These are phyloP conservation scores for Sinella curviseta DNA, from an alignment of 1,140 invertebrate species.

Conservation along the genomic window DNA sequence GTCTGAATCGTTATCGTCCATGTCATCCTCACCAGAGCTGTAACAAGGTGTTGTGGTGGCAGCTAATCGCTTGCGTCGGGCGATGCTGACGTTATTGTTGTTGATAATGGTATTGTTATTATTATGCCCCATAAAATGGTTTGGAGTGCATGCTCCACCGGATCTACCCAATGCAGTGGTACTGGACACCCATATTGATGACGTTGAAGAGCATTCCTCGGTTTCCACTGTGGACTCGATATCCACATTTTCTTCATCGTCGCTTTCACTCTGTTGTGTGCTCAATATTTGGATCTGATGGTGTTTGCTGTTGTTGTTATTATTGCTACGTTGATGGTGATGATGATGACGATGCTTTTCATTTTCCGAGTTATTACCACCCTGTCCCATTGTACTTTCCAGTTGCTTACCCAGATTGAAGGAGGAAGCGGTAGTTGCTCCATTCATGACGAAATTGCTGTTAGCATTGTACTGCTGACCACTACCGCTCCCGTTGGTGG, in stretches of 20 bases:
- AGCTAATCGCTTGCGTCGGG: neutral
- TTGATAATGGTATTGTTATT: neutral
- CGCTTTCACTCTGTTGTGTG: constrained; percentile 38
- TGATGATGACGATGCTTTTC: neutral
- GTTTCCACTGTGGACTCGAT: constrained; percentile 65
- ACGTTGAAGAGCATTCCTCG: constrained; percentile 14
- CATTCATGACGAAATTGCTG: too few relatives aligned
- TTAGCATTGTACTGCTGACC: too few relatives aligned
- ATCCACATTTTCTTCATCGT: constrained; percentile 63
- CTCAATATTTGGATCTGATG: constrained; percentile 14
- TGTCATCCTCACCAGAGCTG: constrained; percentile 5
- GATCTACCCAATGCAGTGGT: neutral
- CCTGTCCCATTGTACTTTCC: neutral
- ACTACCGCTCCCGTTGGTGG: too few relatives aligned
- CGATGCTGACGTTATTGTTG: neutral
- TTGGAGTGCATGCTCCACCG: neutral
- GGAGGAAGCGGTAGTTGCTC: too few relatives aligned
- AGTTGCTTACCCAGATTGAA: neutral
- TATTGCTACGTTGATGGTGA: neutral
- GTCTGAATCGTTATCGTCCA: neutral
- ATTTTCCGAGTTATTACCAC: too few relatives aligned
- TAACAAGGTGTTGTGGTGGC: too few relatives aligned
- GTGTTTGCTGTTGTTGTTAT: constrained; percentile 2
- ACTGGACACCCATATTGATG: neutral
- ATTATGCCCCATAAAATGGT: neutral